Conservation (phyloP, 2,888 invertebrate species). For the Leptinotarsa juncta region DNA sequence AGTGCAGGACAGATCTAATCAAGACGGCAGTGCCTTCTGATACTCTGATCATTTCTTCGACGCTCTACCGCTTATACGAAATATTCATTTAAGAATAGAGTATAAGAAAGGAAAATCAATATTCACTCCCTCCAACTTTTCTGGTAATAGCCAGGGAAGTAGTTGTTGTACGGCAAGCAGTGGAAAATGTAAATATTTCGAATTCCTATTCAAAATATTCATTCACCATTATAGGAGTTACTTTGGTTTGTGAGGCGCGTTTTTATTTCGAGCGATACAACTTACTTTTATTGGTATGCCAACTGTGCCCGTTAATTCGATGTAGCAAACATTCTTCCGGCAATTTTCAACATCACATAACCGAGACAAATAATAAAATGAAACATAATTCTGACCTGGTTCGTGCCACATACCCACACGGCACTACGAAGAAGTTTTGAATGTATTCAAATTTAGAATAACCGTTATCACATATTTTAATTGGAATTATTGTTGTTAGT, state of each 20-base stretch:
- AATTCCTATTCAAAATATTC: too few relatives aligned
- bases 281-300: background rate
- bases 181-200: too few relatives aligned
- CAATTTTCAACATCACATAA: constrained; percentile 3
- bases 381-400: constrained; percentile 15
- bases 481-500: background rate
- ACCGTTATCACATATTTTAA: constrained; percentile 11
- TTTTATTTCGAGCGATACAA: background rate
- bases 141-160: too few relatives aligned
- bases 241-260: background rate
- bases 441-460: constrained; percentile 13
- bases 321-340: constrained; percentile 1
- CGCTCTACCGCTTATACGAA: too few relatives aligned
- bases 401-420: constrained; percentile 13
- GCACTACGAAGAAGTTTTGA: constrained; percentile 12
- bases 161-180: too few relatives aligned
- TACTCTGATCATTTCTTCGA: too few relatives aligned
- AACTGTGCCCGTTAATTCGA: background rate
- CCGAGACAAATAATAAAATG: background rate
- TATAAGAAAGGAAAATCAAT: too few relatives aligned
- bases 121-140: too few relatives aligned
- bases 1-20: too few relatives aligned
- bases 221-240: background rate
- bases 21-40: too few relatives aligned
- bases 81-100: too few relatives aligned